phyloP scores from a whole-genome alignment of 1,140 invertebrate genomes.

The Rhagoletis zephyria region DNA sequence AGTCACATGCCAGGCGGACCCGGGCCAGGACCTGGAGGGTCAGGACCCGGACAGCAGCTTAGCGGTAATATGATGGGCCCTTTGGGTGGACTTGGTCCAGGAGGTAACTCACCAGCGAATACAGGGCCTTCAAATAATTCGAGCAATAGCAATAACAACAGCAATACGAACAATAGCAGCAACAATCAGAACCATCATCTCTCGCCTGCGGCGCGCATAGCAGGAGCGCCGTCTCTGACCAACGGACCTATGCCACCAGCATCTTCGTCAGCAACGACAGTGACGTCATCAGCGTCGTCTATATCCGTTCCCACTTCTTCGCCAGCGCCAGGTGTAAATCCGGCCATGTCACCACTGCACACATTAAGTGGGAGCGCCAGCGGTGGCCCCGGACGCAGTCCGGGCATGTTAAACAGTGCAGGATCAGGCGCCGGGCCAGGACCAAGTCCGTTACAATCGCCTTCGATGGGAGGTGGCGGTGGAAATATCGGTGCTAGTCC shows the following conservation, averaged over 20 bases:
- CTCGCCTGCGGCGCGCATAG: constrained; percentile 67
- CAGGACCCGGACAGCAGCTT: constrained; percentile 55
- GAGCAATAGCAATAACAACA: constrained; percentile 56
- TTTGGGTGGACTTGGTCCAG: constrained; percentile 59
- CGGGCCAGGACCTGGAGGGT: constrained; percentile 66
- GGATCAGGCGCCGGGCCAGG: constrained; percentile 66
- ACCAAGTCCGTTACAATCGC: constrained; percentile 69
- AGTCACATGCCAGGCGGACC: constrained; percentile 68
- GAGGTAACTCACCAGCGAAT: constrained; percentile 55
- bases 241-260: constrained; percentile 65
- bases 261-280: constrained; percentile 59
- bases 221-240: constrained; percentile 64
- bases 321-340: constrained; percentile 64
- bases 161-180: constrained; percentile 61
- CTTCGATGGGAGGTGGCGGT: constrained; percentile 58
- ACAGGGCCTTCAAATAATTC: constrained; percentile 57
- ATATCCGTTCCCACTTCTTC: constrained; percentile 72
- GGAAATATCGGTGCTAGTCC: constrained; percentile 64
- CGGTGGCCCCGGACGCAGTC: constrained; percentile 56
- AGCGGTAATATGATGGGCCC: not conserved
- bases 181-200: constrained; percentile 68
- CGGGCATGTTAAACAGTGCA: constrained; percentile 19
- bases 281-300: constrained; percentile 61
- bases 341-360: constrained; percentile 71
- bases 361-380: constrained; percentile 62